These are phyloP conservation scores for Saccopteryx leptura DNA, from an alignment of 2,113 vertebrate genomes.

Conservation along the genomic window DNA sequence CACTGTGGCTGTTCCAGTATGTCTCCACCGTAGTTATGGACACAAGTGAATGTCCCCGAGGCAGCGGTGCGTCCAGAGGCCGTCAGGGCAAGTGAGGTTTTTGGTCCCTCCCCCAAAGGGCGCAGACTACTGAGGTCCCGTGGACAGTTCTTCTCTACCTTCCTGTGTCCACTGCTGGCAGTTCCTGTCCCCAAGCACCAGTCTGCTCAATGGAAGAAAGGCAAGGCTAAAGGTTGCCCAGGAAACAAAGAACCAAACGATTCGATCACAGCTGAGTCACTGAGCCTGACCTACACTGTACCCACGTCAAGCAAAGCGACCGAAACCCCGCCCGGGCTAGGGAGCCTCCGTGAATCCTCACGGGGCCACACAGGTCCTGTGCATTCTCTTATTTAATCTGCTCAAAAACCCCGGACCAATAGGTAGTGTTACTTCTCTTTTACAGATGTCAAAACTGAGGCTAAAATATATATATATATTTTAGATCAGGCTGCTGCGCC, in stretches of 20 bases:
- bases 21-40: neutral
- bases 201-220: slow-evolving; percentile 21
- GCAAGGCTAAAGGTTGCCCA: slow-evolving; percentile 55
- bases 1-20: rapidly evolving
- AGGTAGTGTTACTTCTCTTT: neutral
- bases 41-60: neutral
- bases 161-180: neutral
- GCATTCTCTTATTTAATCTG: neutral
- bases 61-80: neutral
- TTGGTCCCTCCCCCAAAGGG: neutral
- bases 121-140: neutral
- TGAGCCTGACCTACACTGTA: neutral
- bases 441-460: neutral
- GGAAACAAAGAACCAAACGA: slow-evolving; percentile 70
- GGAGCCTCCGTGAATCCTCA: neutral
- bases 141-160: neutral
- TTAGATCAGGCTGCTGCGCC: neutral
- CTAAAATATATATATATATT: neutral
- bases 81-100: no score
- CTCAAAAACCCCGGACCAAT: neutral
- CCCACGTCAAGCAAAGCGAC: neutral
- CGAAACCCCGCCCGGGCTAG: neutral
- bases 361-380: rapidly evolving
- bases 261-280: slow-evolving; percentile 58
- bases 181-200: neutral